Conservation (phyloP, 2,888 invertebrate species). For the Tinea semifulvella region DNA sequence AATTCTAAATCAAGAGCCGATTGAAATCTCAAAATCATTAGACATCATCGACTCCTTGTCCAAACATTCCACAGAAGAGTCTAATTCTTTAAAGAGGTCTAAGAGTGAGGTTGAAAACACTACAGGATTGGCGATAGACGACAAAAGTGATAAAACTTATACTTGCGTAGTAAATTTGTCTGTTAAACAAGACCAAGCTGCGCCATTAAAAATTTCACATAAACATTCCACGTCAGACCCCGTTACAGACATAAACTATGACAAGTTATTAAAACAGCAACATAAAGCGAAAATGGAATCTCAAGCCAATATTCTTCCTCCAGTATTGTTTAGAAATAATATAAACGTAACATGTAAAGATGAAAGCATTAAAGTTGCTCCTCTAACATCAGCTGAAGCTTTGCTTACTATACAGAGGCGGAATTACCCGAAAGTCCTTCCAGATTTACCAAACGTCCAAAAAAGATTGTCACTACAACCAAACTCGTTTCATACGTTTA, state of each 20-base stretch:
- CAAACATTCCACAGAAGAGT: slow-evolving; percentile 38
- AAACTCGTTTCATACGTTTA: slow-evolving; percentile 47
- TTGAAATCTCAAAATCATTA: slow-evolving; percentile 75
- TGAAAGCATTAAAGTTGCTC: slow-evolving; percentile 42
- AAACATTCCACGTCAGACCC: slow-evolving; percentile 76
- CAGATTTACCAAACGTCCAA: slow-evolving; percentile 72
- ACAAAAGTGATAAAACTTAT: slow-evolving; percentile 31
- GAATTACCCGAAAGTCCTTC: slow-evolving; percentile 86
- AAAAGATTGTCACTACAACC: slow-evolving; percentile 75
- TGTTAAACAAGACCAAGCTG: slow-evolving; percentile 31
- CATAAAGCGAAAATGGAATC: slow-evolving; percentile 30
- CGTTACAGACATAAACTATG: slow-evolving; percentile 66
- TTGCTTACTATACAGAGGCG: slow-evolving; percentile 76
- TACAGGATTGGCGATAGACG: slow-evolving; percentile 16
- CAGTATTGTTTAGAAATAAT: slow-evolving; percentile 61
- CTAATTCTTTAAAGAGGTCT: slow-evolving; percentile 42
- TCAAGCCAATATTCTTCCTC: slow-evolving; percentile 45
- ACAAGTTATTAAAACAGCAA: slow-evolving; percentile 35
- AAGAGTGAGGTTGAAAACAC: slow-evolving; percentile 30
- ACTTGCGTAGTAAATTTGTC: slow-evolving; percentile 49
- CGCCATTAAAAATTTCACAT: slow-evolving; percentile 64
- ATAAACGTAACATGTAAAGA: slow-evolving; percentile 81
- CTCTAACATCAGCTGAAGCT: slow-evolving; percentile 74
- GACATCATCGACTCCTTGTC: slow-evolving; percentile 39
- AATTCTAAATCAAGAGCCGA: slow-evolving; percentile 78